Percentiles rank a stretch among this genome's conserved stretches.
Conservation (phyloP, 2,888 invertebrate species). For the Nomada flava region DNA sequence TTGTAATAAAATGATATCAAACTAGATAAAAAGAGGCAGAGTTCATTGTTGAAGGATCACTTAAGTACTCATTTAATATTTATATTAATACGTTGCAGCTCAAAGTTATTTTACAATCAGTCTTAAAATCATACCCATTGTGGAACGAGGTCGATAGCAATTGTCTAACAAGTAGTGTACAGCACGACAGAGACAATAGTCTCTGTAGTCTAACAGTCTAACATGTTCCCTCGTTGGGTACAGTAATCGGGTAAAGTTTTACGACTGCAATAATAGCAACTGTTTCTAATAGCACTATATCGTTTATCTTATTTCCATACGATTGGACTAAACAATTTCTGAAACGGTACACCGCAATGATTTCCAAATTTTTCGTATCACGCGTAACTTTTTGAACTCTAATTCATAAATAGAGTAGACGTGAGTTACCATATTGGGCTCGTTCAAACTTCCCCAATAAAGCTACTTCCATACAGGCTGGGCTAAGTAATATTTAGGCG, state of each 20-base stretch:
- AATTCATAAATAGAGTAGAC: too few relatives aligned
- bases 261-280: conserved; percentile 5
- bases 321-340: neutral
- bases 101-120: neutral
- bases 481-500: neutral
- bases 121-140: neutral
- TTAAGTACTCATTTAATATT: too few relatives aligned
- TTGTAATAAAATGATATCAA: too few relatives aligned
- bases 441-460: conserved; percentile 18
- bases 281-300: neutral
- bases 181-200: neutral
- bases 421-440: neutral
- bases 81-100: too few relatives aligned
- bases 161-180: neutral
- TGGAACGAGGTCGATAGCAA: conserved; percentile 3
- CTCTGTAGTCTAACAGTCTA: neutral
- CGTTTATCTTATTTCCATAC: neutral
- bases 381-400: neutral
- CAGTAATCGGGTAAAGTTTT: neutral
- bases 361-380: neutral
- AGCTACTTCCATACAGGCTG: neutral
- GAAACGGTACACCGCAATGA: neutral
- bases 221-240: neutral
- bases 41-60: too few relatives aligned
- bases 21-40: too few relatives aligned